Evolutionary conservation across 2,888 invertebrate species (phyloP).

Genomic region (Netelia virgata): DNA sequence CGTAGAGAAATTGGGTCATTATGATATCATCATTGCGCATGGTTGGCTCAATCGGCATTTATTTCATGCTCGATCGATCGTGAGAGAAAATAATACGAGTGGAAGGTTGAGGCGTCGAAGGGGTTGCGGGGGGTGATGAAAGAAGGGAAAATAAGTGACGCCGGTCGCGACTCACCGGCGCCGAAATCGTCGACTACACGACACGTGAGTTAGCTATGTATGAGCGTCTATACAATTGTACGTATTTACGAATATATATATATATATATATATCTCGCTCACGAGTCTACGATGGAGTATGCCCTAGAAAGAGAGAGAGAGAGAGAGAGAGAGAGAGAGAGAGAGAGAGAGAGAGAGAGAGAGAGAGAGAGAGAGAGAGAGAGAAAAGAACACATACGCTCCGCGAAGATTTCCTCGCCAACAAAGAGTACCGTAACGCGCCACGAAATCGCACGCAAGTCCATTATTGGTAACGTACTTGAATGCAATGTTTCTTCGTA

Average conservation of each 20-base stretch:
- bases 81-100: conserved; percentile 33
- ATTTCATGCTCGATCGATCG: conserved; percentile 56
- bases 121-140: conserved; percentile 1
- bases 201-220: background rate
- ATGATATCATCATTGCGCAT: background rate
- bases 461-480: background rate
- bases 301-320: background rate
- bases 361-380: too few relatives aligned
- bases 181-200: conserved; percentile 44
- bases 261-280: too few relatives aligned
- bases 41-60: conserved; percentile 24
- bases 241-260: background rate
- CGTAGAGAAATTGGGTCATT: background rate
- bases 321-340: too few relatives aligned
- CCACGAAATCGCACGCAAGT: background rate
- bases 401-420: background rate
- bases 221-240: background rate
- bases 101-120: background rate
- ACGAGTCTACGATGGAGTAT: too few relatives aligned
- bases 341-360: too few relatives aligned
- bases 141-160: conserved; percentile 14
- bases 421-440: background rate
- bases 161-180: conserved; percentile 54
- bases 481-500: background rate
- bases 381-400: too few relatives aligned